These are phyloP conservation scores for Corythornis leucogaster DNA, from an alignment of 2,797 vertebrate species.

Conservation along the genomic window DNA sequence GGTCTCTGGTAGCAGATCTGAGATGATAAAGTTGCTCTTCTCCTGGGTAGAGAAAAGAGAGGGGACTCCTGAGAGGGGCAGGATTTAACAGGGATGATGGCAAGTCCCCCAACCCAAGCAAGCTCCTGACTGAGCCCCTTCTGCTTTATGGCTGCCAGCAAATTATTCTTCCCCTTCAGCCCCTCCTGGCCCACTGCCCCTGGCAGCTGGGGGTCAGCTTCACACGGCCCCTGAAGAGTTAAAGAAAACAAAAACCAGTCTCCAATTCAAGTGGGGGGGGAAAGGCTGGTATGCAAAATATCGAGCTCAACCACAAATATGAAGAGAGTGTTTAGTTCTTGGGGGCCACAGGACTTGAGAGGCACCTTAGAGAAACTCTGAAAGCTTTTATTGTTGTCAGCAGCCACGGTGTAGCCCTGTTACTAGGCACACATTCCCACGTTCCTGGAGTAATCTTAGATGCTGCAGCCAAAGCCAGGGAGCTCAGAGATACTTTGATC, in stretches of 20 bases:
- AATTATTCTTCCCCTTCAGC: neutral
- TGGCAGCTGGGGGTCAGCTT: slow-evolving; percentile 41
- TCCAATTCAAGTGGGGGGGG: slow-evolving; percentile 6
- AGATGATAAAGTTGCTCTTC: neutral
- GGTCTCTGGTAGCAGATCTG: fast-evolving
- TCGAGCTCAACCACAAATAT: slow-evolving; percentile 66
- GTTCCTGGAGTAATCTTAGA: neutral
- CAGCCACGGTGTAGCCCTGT: neutral
- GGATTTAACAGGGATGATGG: fast-evolving
- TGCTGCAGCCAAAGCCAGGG: neutral
- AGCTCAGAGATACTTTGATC: neutral
- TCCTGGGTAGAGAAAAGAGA: neutral
- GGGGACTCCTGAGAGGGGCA: too few species aligned
- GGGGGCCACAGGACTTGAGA: slow-evolving; percentile 1
- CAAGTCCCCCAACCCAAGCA: neutral
- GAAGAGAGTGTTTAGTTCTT: slow-evolving; percentile 45
- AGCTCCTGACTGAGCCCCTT: neutral
- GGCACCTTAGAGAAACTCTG: slow-evolving; percentile 30
- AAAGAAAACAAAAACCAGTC: slow-evolving; percentile 37
- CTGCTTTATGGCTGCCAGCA: neutral
- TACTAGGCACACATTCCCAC: neutral
- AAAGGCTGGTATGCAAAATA: slow-evolving; percentile 61
- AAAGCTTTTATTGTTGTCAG: slow-evolving; percentile 38
- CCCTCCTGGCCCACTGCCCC: neutral
- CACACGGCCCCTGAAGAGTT: slow-evolving; percentile 55